A percentile compares a stretch with the other conserved stretches of the same genome.
These are phyloP conservation scores for Mythimna loreyi DNA, from an alignment of 2,888 invertebrate species.

Conservation along the genomic window DNA sequence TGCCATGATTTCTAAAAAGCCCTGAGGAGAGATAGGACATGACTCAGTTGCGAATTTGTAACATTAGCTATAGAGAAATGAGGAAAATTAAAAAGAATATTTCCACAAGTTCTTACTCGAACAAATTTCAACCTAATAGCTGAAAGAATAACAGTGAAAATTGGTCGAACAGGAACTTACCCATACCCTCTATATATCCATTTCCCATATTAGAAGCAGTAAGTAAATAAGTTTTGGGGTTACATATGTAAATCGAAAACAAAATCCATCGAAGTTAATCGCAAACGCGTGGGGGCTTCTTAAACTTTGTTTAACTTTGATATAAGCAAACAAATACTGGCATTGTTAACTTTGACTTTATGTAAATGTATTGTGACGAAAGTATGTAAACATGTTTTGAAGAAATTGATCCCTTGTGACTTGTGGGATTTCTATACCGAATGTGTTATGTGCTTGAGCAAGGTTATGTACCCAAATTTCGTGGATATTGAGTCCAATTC, in stretches of 20 bases:
- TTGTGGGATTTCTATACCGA: constrained; percentile 53
- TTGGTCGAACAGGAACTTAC: not conserved
- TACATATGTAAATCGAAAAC: constrained; percentile 25
- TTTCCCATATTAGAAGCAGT: not conserved
- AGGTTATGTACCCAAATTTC: constrained; percentile 28
- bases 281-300: constrained; percentile 41
- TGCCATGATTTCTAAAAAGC: too few species aligned
- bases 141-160: not conserved
- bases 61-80: not conserved
- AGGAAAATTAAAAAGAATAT: not conserved
- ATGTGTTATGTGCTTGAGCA: constrained; percentile 28
- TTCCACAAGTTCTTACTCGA: not conserved
- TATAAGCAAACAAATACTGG: constrained; percentile 49
- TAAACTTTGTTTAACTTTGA: constrained; percentile 55
- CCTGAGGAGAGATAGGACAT: not conserved
- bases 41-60: not conserved
- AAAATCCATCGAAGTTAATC: constrained; percentile 39
- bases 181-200: not conserved
- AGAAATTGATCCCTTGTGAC: constrained; percentile 53
- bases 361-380: constrained; percentile 54
- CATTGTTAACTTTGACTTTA: constrained; percentile 58
- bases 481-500: constrained; percentile 14
- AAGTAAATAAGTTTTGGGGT: constrained; percentile 15
- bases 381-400: constrained; percentile 51
- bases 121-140: not conserved